Percentiles rank a stretch among this genome's conserved stretches.
Conservation (phyloP, 2,888 invertebrate species). For the Tachystola acroxantha region DNA sequence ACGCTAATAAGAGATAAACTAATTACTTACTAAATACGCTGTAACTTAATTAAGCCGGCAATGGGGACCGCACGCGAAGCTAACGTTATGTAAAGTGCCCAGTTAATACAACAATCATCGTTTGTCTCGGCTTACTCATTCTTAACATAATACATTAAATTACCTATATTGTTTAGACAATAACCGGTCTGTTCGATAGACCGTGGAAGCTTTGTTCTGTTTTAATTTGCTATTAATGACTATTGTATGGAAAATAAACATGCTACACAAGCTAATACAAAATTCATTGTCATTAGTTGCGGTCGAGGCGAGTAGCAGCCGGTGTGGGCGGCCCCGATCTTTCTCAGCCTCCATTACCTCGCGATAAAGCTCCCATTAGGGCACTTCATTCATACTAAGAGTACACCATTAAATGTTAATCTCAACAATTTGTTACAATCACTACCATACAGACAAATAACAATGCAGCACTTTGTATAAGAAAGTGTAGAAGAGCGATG, state of each 20-base stretch:
- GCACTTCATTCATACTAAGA: constrained; percentile 54
- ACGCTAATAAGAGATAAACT: constrained; percentile 57
- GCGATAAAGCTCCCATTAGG: constrained; percentile 56
- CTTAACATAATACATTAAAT: not conserved
- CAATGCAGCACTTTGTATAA: constrained; percentile 17
- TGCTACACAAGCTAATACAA: constrained; percentile 7
- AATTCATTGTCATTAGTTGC: constrained; percentile 13
- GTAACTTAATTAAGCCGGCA: constrained; percentile 40
- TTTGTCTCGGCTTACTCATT: constrained; percentile 1
- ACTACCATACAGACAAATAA: constrained; percentile 27
- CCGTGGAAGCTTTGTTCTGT: too few species aligned
- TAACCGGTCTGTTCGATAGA: not conserved
- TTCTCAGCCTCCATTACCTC: constrained; percentile 43
- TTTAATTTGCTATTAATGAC: not conserved
- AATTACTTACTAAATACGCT: constrained; percentile 56
- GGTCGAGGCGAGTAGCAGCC: constrained; percentile 5
- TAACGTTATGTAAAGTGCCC: constrained; percentile 22
- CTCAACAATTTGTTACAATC: constrained; percentile 45
- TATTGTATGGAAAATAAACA: constrained; percentile 4
- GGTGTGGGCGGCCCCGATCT: constrained; percentile 11
- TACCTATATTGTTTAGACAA: constrained; percentile 1
- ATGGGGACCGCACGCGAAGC: constrained; percentile 36
- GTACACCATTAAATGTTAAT: constrained; percentile 54
- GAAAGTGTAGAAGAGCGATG: not conserved
- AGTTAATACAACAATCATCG: constrained; percentile 13